Evolutionary conservation across 2,113 vertebrate genomes (phyloP).

Genomic region (Triplophysa rosa): DNA sequence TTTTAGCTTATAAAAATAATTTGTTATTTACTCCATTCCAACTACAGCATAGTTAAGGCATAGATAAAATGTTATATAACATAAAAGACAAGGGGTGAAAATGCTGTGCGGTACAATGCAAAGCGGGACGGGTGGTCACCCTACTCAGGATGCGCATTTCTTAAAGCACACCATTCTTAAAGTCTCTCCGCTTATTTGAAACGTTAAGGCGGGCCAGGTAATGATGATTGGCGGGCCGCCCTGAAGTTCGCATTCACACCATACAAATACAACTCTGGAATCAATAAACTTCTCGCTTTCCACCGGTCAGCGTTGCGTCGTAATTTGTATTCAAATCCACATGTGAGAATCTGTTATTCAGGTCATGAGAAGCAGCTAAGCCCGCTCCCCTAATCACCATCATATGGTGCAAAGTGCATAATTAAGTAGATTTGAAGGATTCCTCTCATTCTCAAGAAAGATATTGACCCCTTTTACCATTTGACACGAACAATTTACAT

Average conservation of each 20-base stretch:
- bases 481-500: background rate
- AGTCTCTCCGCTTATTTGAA: too few relatives aligned
- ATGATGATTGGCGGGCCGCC: too few relatives aligned
- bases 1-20: too few relatives aligned
- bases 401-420: conserved; percentile 35
- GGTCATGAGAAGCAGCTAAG: conserved; percentile 18
- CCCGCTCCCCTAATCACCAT: conserved; percentile 40
- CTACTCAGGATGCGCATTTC: too few relatives aligned
- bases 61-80: too few relatives aligned
- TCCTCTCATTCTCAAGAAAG: conserved; percentile 29
- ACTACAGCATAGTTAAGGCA: too few relatives aligned
- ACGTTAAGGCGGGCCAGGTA: too few relatives aligned
- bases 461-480: conserved; percentile 28
- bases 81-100: too few relatives aligned
- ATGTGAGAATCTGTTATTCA: background rate
- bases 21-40: too few relatives aligned
- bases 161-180: too few relatives aligned
- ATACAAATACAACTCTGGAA: conserved; percentile 70
- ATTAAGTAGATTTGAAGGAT: conserved; percentile 20
- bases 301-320: background rate
- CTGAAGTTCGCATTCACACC: conserved; percentile 49
- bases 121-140: too few relatives aligned
- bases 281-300: conserved; percentile 65
- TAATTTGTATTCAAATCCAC: conserved; percentile 38
- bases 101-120: too few relatives aligned